Evolutionary conservation across 2,797 vertebrate genomes (phyloP).

Genomic region (Pteropus rufus): DNA sequence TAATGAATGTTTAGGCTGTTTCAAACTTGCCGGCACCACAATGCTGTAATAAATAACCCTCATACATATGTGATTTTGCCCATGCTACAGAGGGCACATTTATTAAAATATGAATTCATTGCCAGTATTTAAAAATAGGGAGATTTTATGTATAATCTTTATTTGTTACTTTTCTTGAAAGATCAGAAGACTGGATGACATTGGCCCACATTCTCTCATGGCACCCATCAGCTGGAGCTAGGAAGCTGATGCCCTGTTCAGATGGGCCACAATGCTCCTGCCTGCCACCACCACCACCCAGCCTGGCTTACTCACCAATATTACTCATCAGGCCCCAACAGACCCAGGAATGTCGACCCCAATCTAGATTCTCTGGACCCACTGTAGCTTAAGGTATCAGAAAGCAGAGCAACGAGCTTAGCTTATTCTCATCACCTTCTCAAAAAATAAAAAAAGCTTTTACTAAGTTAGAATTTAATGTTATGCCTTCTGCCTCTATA

Average conservation of each 20-base stretch:
- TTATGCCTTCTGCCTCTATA: neutral
- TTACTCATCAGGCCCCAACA: neutral
- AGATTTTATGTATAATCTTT: neutral
- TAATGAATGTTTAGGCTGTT: neutral
- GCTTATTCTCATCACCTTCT: neutral
- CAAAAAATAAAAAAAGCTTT: neutral
- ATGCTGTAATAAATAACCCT: neutral
- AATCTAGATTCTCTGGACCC: neutral
- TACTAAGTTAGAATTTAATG: constrained; percentile 7
- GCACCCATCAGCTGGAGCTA: no score
- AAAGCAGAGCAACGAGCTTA: neutral
- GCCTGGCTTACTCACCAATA: neutral
- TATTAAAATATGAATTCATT: neutral
- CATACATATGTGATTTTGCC: neutral
- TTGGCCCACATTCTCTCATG: neutral
- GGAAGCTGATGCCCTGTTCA: neutral
- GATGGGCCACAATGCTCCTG: neutral
- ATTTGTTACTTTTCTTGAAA: neutral
- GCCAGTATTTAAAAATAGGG: neutral
- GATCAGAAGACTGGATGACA: neutral
- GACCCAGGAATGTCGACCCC: neutral
- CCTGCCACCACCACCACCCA: no score
- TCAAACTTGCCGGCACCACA: neutral
- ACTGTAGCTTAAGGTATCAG: neutral
- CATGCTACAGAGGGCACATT: neutral